A percentile compares a stretch with the other conserved stretches of the same genome.
phyloP scores from a whole-genome alignment of 2,113 vertebrate species.

The Danionella cerebrum region DNA sequence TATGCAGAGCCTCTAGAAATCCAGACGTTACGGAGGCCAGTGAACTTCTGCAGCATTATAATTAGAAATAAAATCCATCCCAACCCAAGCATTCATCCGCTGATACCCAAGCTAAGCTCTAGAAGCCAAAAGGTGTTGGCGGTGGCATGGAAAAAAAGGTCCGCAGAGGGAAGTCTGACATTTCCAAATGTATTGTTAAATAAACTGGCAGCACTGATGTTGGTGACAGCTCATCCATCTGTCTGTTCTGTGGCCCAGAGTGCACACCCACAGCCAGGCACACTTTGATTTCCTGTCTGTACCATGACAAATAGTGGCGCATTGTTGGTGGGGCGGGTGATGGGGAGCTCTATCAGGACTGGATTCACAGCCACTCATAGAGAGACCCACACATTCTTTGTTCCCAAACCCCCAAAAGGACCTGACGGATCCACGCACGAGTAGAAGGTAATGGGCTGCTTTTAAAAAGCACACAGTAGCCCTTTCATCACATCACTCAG shows the following conservation, averaged over 20 bases:
- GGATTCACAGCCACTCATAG: conserved; percentile 42
- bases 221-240: conserved; percentile 64
- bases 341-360: conserved; percentile 45
- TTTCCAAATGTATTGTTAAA: conserved; percentile 67
- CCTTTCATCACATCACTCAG: conserved; percentile 1
- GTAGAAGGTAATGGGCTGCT: conserved; percentile 4
- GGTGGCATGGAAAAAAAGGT: conserved; percentile 40
- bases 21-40: neutral
- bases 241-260: conserved; percentile 46
- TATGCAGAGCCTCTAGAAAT: neutral
- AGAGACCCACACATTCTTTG: conserved; percentile 41
- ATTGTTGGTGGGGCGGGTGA: conserved; percentile 48
- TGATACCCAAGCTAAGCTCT: neutral
- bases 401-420: conserved; percentile 36
- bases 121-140: conserved; percentile 3
- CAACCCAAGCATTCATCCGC: neutral
- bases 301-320: conserved; percentile 57
- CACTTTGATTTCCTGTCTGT: conserved; percentile 69
- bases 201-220: conserved; percentile 56
- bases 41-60: neutral
- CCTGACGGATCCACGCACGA: neutral
- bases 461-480: neutral
- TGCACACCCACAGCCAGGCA: conserved; percentile 46
- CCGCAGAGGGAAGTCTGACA: conserved; percentile 53
- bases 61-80: neutral